These are phyloP conservation scores for Epinotia nisella DNA, from an alignment of 2,888 invertebrate species.

Conservation along the genomic window DNA sequence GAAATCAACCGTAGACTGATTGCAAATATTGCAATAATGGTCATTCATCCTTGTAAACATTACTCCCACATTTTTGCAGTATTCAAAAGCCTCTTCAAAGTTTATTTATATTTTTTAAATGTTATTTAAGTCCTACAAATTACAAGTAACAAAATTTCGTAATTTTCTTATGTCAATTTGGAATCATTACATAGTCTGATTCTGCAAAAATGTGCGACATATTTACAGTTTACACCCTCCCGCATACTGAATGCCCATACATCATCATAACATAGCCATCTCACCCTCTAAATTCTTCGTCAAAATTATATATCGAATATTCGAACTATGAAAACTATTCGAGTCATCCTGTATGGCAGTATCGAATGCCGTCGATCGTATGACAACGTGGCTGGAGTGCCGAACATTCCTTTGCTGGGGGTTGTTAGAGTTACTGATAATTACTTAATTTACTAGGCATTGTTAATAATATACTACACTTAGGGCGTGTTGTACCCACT, in stretches of 20 bases:
- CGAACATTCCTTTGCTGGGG: slow-evolving; percentile 31
- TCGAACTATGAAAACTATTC: slow-evolving; percentile 37
- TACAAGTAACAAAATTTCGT: no score
- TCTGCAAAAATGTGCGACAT: not conserved
- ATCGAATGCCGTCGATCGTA: slow-evolving; percentile 38
- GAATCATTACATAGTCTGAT: no score
- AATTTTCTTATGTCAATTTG: no score
- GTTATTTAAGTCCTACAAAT: no score
- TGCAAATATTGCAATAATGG: no score
- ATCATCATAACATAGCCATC: not conserved
- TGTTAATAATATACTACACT: not conserved
- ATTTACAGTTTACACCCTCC: not conserved
- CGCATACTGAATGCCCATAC: slow-evolving; percentile 4
- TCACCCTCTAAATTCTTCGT: slow-evolving; percentile 25
- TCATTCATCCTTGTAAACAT: no score
- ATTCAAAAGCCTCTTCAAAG: no score
- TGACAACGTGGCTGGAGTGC: slow-evolving; percentile 43
- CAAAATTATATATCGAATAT: slow-evolving; percentile 38
- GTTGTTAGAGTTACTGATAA: slow-evolving; percentile 29
- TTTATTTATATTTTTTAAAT: no score
- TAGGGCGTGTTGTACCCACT: no score
- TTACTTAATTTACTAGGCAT: slow-evolving; percentile 33
- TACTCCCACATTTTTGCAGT: no score
- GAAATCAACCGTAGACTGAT: no score
- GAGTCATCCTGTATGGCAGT: slow-evolving; percentile 30